phyloP scores from a whole-genome alignment of 2,797 vertebrate genomes.

The Intellagama lesueurii region DNA sequence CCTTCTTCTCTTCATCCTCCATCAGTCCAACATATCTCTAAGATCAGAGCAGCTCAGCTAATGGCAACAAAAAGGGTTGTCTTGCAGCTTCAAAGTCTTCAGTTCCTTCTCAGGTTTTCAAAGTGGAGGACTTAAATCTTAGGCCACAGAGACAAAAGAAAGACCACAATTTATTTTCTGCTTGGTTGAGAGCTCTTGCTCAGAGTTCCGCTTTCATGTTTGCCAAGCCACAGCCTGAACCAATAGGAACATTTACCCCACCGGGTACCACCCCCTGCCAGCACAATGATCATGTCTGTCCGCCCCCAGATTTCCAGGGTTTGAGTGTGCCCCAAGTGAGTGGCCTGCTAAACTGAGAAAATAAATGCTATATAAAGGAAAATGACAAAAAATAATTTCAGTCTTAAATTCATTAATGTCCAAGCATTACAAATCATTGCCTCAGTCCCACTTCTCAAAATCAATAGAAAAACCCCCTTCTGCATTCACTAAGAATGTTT shows the following conservation, averaged over 20 bases:
- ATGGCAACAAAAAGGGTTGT: neutral
- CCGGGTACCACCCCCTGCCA: neutral
- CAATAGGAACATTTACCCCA: neutral
- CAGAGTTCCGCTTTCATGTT: neutral
- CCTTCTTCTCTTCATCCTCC: no score
- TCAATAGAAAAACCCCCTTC: neutral
- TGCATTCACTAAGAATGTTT: constrained; percentile 14
- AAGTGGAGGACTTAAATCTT: neutral
- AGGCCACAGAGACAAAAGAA: neutral
- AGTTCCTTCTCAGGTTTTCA: neutral
- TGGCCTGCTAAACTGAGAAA: constrained; percentile 37
- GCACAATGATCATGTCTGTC: no score
- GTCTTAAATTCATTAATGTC: rapidly evolving
- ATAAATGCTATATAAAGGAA: neutral
- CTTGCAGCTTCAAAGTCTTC: neutral
- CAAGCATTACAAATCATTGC: constrained; percentile 2
- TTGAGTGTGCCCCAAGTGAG: neutral
- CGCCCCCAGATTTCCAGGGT: neutral
- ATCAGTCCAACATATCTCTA: neutral
- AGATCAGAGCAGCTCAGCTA: neutral
- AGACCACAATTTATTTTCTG: neutral
- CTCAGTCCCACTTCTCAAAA: neutral
- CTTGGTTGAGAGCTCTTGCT: neutral
- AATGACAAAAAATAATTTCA: constrained; percentile 5
- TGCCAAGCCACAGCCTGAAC: neutral